Evolutionary conservation across 2,888 invertebrate species (phyloP).

Genomic region (Aphidoletes aphidimyza): DNA sequence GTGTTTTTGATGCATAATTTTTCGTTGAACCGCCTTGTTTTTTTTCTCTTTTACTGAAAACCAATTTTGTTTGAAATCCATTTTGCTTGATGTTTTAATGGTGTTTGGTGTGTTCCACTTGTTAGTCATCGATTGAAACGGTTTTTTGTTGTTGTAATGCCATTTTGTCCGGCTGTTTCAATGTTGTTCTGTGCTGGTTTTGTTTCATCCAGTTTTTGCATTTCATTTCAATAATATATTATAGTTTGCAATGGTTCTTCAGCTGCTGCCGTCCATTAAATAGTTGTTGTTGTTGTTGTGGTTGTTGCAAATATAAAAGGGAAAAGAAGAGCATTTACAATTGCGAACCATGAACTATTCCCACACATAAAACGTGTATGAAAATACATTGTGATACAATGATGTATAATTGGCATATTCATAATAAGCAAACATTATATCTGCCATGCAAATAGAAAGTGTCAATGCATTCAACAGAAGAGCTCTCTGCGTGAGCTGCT

Average conservation of each 20-base stretch:
- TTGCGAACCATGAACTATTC: slow-evolving; percentile 30
- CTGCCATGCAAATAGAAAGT: slow-evolving; percentile 42
- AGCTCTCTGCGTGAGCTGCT: too few relatives aligned
- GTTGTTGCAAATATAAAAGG: neutral
- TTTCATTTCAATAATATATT: slow-evolving; percentile 44
- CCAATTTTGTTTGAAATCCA: too few relatives aligned
- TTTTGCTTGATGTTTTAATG: neutral
- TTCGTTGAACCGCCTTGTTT: neutral
- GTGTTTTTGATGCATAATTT: neutral
- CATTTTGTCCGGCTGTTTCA: slow-evolving; percentile 43
- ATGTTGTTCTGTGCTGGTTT: slow-evolving; percentile 9
- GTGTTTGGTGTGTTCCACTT: slow-evolving; percentile 18
- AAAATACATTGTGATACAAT: slow-evolving; percentile 13
- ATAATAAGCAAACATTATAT: slow-evolving; percentile 40
- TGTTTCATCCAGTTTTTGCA: neutral
- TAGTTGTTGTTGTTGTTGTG: too few relatives aligned
- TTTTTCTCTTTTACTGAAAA: neutral
- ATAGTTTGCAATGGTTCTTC: slow-evolving; percentile 1
- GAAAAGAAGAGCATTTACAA: neutral
- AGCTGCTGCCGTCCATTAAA: neutral
- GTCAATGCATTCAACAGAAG: neutral
- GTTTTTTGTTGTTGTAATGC: slow-evolving; percentile 26
- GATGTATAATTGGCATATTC: slow-evolving; percentile 18
- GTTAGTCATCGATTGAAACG: slow-evolving; percentile 10
- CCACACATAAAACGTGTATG: neutral